Base-by-base conservation (phyloP, 1,140 invertebrate genomes). In the Drosophila seguyi region DNA sequence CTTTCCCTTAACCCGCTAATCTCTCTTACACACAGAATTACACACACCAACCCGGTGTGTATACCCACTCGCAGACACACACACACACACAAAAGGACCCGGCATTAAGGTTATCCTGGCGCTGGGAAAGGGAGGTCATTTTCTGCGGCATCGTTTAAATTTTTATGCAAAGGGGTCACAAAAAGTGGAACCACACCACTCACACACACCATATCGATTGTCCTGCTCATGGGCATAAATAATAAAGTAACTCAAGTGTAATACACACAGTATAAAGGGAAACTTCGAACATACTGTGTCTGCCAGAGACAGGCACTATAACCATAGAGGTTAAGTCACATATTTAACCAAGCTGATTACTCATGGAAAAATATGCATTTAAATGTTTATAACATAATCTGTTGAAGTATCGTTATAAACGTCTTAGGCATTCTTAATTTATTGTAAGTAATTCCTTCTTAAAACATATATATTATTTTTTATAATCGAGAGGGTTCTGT, bases 181-280 rank as follows among this genome's bases (percentile, higher is more conserved):
- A 50, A 53, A 31, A 67, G 66, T 34, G 31, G 22, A 36, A 29
- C 34, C 52, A n/a, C 50, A 34, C 22, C 45, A 10, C 47, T 25
- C 50, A 34, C 45, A 7, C 50, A 55, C 34, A 38, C 52, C 50
- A 6, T 48, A 57, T 58, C 66, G 42, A 41, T 72, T 72, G 48
- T 57, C 68, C 42, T 45, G 65, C 48, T 72, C 31, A 39, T 38
- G 34, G 42, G 68, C 68, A 72, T 72, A 72, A 58, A 72, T 72
- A 72, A 72, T 72, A 58, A 72, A 72, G 53, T 29, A 71, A 56
- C 67, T 47, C 66, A 45, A 71, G 65, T 71, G 65, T 56, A 27
- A 45, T 34, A 68, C 58, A 62, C 63, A 63, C 13, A 42, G 18
- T 38, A 14, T 13, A 7, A 67, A 13, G 27, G 47, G 25, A 27